Base-by-base conservation (phyloP, 2,797 vertebrate genomes). In the Betta splendens region DNA sequence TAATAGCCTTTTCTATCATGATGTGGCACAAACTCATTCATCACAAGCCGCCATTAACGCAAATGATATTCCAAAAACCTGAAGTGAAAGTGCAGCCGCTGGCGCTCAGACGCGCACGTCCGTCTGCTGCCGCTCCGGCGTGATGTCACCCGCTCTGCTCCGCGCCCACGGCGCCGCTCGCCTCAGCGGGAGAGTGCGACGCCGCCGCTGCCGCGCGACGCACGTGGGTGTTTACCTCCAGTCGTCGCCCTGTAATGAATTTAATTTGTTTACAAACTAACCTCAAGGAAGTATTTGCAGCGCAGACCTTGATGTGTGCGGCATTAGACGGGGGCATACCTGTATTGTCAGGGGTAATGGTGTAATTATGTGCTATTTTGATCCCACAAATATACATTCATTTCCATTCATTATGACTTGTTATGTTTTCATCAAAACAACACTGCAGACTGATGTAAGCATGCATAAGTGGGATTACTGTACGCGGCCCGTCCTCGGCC, bases 351-450 rank as follows among this genome's bases (percentile, higher is more conserved):
- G 79, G 81, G 85, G 83, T 89, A 90, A 89, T 89, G 76, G 80
- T 77, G 87, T 89, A 92, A 92, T 93, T 92, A 92, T 84, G 84
- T 81, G 85, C 82, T 88, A 90, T 93, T 92, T 92, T 90, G 84
- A 89, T 84, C 84, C 84, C 76, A 43, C 83, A 89, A 86, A 89
- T 81, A 85, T 85, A 86, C 88, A 91, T 90, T 84, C 57, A 92
- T 92, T 93, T 89, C 85, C 87, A 92, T 93, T 91, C 88, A 91
- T 92, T 89, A 92, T 59, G 68, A 79, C 77, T 81, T 85, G 83
- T 83, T 90, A 85, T 88, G 86, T 87, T 90, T 90, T 84, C 72
- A 83, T 89, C 78, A 85, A 86, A 90, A 87, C 85, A 90, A 87
- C 84, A 64, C 66, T 35, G 71, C 57, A 57, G 72, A 72, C 78